A percentile compares a stretch with the other conserved stretches of the same genome.
Evolutionary conservation across 2,113 vertebrate species (phyloP).

Genomic region (Pteropus alecto): DNA sequence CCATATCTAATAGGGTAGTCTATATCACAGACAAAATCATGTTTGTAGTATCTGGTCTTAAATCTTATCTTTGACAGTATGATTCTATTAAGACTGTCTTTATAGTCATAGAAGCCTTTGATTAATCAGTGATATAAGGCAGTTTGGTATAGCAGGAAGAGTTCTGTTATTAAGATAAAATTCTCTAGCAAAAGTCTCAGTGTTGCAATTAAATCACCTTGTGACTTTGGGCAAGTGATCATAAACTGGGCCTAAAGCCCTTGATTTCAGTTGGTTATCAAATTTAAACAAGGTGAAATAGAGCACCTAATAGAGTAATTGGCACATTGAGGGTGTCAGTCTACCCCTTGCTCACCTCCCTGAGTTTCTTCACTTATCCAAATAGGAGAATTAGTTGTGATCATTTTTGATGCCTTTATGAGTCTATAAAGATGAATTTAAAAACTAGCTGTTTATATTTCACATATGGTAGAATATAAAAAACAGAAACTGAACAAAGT

Average conservation of each 20-base stretch:
- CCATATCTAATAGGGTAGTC: not conserved
- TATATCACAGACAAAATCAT: not conserved
- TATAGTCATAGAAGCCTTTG: not conserved
- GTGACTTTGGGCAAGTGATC: not conserved
- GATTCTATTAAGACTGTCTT: not conserved
- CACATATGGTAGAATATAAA: not conserved
- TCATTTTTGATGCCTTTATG: not conserved
- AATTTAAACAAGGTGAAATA: not conserved
- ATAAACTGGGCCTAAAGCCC: not conserved
- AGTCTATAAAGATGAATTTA: not conserved
- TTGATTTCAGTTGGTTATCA: not conserved
- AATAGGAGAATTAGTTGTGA: not conserved
- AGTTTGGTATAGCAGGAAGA: not conserved
- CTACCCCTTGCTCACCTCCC: not conserved
- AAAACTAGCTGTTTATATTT: not conserved
- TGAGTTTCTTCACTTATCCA: not conserved
- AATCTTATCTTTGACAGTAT: not conserved
- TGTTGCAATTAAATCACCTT: not conserved
- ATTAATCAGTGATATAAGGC: not conserved
- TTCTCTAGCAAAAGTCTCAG: not conserved
- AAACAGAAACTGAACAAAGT: not conserved
- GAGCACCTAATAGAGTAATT: not conserved
- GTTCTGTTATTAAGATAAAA: not conserved
- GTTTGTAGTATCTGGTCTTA: not conserved
- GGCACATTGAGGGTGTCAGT: rapidly evolving